Evolutionary conservation across 2,797 vertebrate genomes (phyloP).

Genomic region (Delichon dasypus): DNA sequence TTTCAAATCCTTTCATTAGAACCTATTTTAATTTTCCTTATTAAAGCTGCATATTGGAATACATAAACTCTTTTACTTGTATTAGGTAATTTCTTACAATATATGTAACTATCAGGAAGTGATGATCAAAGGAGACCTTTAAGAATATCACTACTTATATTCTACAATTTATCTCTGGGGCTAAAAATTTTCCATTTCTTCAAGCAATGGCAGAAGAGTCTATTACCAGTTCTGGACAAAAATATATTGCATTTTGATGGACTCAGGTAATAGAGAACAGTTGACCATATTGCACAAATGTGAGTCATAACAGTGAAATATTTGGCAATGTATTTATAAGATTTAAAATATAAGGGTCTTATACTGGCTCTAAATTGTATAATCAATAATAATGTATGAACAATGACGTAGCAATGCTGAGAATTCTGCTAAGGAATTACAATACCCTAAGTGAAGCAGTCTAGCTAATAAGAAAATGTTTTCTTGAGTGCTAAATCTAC

Average conservation of each 20-base stretch:
- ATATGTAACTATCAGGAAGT: neutral
- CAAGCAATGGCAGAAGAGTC: neutral
- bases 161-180: neutral
- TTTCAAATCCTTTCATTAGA: neutral
- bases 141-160: neutral
- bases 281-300: neutral
- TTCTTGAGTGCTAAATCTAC: neutral
- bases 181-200: neutral
- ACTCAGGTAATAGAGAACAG: neutral
- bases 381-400: slow-evolving; percentile 6
- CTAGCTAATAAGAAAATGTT: neutral
- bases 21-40: neutral
- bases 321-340: neutral
- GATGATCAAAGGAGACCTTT: neutral
- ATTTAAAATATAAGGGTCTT: neutral
- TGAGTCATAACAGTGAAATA: neutral
- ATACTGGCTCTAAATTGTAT: neutral
- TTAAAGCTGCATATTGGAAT: neutral
- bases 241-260: slow-evolving; percentile 10
- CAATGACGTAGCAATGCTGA: neutral
- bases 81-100: neutral
- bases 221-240: neutral
- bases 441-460: neutral
- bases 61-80: neutral
- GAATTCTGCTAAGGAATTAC: neutral